Evolutionary conservation across 2,888 invertebrate species (phyloP).

Genomic region (Caenorhabditis sp.): DNA sequence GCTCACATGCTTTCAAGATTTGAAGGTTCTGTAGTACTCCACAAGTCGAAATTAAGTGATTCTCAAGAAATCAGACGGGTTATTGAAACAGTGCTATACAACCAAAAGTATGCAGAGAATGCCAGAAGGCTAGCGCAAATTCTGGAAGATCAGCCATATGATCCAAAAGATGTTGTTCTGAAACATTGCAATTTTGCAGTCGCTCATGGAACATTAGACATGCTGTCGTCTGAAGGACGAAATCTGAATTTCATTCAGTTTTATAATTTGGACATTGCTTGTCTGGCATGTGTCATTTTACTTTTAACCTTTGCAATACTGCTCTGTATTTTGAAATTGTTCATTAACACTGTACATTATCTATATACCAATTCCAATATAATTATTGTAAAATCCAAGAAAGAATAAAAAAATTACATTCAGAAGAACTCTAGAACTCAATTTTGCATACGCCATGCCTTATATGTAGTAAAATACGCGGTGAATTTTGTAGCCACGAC

Average conservation of each 20-base stretch:
- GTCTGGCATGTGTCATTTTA: background rate
- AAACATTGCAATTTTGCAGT: conserved; percentile 51
- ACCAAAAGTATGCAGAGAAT: conserved; percentile 26
- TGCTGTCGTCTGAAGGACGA: conserved; percentile 54
- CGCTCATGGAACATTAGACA: conserved; percentile 32
- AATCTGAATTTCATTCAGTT: conserved; percentile 58
- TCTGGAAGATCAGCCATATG: conserved; percentile 20
- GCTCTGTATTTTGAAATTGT: background rate
- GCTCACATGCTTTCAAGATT: conserved; percentile 62
- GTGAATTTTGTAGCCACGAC: too few relatives aligned
- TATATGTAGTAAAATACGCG: too few relatives aligned
- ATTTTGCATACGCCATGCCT: too few relatives aligned
- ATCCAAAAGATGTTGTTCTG: conserved; percentile 45
- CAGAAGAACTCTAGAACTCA: too few relatives aligned
- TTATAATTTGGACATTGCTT: conserved; percentile 48
- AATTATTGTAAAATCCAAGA: background rate
- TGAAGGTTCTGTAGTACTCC: conserved; percentile 46
- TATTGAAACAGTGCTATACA: conserved; percentile 34
- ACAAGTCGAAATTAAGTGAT: conserved; percentile 39
- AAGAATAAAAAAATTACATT: conserved; percentile 13
- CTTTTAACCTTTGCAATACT: background rate
- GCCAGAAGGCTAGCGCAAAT: conserved; percentile 28
- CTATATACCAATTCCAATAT: too few relatives aligned
- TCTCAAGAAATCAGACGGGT: conserved; percentile 38
- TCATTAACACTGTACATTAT: background rate